Percentiles rank a stretch among this genome's conserved stretches.
Conservation (phyloP, 2,888 invertebrate species). For the Lysandra bellargus region DNA sequence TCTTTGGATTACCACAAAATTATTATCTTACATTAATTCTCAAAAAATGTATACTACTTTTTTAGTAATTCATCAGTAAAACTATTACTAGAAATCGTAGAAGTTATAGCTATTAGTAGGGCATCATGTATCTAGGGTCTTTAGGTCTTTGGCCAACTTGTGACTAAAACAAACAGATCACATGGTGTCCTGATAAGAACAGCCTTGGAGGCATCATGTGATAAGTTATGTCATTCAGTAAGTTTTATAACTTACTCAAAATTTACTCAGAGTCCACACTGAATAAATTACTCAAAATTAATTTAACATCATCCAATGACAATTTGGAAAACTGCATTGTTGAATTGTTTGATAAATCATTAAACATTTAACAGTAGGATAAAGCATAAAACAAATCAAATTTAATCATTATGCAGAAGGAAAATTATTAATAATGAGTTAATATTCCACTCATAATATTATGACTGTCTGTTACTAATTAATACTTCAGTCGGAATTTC, state of each 20-base stretch:
- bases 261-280: background rate
- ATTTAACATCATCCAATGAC: background rate
- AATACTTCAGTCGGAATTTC: too few species aligned
- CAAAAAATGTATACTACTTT: background rate
- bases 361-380: background rate
- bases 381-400: background rate
- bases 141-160: background rate
- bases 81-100: background rate
- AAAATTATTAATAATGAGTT: background rate
- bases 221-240: conserved; percentile 22
- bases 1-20: background rate
- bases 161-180: conserved; percentile 22
- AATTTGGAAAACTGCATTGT: background rate
- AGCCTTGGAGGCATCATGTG: conserved; percentile 33
- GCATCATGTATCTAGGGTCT: background rate
- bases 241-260: background rate
- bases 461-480: background rate
- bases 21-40: background rate
- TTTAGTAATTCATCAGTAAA: background rate
- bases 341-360: background rate
- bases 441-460: background rate
- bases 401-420: background rate
- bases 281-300: background rate
- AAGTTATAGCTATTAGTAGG: background rate
- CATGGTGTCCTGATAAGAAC: conserved; percentile 4